phyloP scores from a whole-genome alignment of 1,140 invertebrate genomes.

The Polypedilum pembai region DNA sequence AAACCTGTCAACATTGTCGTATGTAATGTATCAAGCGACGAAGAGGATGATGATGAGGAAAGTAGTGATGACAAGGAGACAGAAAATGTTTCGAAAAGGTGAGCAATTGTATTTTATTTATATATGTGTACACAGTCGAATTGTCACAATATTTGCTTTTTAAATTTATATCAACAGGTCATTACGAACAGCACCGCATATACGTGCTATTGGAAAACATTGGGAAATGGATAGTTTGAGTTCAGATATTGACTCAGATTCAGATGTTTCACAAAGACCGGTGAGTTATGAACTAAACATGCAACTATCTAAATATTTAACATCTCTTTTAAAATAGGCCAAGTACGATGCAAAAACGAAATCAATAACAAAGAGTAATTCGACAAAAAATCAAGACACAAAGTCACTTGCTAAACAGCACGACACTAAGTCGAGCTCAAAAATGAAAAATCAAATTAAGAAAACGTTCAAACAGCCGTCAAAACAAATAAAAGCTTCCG shows the following conservation, averaged over 20 bases:
- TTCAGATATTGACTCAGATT: conserved; percentile 44
- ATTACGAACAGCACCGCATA: conserved; percentile 61
- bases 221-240: conserved; percentile 66
- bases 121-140: background rate
- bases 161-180: conserved; percentile 42
- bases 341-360: conserved; percentile 43
- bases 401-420: background rate
- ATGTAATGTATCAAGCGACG: conserved; percentile 34
- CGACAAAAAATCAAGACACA: background rate
- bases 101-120: background rate
- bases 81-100: background rate
- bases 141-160: background rate
- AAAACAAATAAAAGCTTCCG: conserved; percentile 28
- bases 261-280: conserved; percentile 13
- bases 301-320: background rate
- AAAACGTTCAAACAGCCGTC: conserved; percentile 33
- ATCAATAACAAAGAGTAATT: conserved; percentile 33
- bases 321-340: conserved; percentile 34
- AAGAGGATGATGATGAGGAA: conserved; percentile 29
- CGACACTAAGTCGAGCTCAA: background rate
- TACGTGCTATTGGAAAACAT: conserved; percentile 69
- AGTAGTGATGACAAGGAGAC: conserved; percentile 27
- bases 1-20: conserved; percentile 38
- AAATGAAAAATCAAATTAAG: conserved; percentile 30
- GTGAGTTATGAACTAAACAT: background rate